phyloP scores from a whole-genome alignment of 2,113 vertebrate genomes.

The Strigops habroptila region DNA sequence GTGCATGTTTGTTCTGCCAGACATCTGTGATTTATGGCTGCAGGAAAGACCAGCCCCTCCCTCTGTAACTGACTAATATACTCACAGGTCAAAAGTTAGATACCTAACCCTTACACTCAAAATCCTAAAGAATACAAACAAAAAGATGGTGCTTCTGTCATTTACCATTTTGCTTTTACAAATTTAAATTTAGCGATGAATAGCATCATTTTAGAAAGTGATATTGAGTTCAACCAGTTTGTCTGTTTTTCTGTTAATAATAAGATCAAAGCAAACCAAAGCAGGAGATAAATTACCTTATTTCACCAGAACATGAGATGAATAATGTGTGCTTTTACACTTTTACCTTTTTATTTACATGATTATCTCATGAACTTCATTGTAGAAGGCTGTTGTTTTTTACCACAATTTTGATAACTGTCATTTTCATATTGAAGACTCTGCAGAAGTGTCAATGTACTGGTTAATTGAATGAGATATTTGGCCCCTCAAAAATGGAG shows the following conservation, averaged over 20 bases:
- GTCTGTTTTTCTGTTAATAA: neutral
- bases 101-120: neutral
- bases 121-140: neutral
- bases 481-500: neutral
- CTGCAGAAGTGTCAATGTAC: neutral
- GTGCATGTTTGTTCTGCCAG: neutral
- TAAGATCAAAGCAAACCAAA: neutral
- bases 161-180: neutral
- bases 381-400: neutral
- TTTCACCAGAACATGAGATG: neutral
- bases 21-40: neutral
- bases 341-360: neutral
- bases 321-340: neutral
- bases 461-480: neutral
- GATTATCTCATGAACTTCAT: neutral
- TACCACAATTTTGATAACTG: neutral
- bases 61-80: neutral
- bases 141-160: neutral
- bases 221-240: neutral
- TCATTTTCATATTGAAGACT: neutral
- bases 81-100: neutral
- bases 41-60: neutral
- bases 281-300: neutral
- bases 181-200: neutral
- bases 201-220: neutral